Evolutionary conservation across 2,888 invertebrate genomes (phyloP).

Genomic region (Syritta pipiens): DNA sequence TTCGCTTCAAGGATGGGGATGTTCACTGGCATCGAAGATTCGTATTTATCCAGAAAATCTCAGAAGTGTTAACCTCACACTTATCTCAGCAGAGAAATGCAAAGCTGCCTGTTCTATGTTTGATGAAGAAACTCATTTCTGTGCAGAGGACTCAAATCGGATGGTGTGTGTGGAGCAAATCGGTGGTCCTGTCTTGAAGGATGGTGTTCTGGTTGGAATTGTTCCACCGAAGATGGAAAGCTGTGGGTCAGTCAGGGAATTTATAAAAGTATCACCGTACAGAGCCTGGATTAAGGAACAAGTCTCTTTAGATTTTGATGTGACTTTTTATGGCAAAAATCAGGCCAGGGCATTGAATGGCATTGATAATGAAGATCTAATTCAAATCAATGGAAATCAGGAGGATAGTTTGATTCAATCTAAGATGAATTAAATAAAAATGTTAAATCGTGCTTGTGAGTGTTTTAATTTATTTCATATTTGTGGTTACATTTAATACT

Average conservation of each 20-base stretch:
- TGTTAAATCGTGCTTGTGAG: too few species aligned
- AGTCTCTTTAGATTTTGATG: too few species aligned
- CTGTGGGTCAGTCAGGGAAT: neutral
- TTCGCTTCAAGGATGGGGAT: neutral
- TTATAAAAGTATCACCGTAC: neutral
- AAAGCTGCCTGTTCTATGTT: neutral
- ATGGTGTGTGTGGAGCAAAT: neutral
- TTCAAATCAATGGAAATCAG: neutral
- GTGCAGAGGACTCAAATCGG: neutral
- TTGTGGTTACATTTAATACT: too few species aligned
- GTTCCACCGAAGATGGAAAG: neutral
- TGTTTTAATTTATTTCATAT: too few species aligned
- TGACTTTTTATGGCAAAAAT: neutral
- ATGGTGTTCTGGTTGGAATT: neutral
- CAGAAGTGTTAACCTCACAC: neutral
- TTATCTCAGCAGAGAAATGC: neutral
- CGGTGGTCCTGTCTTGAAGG: neutral
- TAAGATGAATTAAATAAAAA: too few species aligned
- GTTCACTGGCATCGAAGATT: neutral
- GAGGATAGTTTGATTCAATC: too few species aligned
- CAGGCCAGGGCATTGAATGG: neutral
- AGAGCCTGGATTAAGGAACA: neutral
- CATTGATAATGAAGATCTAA: neutral
- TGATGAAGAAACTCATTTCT: neutral
- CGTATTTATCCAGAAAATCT: neutral